Evolutionary conservation across 2,888 invertebrate species (phyloP).

Genomic region (Camptogramma bilineatum): DNA sequence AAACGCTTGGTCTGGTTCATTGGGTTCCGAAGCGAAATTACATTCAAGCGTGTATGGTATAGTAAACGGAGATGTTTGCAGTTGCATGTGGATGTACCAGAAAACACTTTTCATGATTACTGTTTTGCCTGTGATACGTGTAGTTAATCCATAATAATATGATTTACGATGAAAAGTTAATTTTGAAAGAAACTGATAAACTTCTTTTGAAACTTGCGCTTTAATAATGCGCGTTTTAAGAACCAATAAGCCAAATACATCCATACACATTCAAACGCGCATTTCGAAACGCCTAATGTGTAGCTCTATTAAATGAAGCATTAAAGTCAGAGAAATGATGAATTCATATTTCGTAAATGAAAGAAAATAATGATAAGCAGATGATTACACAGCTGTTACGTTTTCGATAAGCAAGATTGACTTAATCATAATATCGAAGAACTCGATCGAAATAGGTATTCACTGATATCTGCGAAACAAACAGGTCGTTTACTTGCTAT

Average conservation of each 20-base stretch:
- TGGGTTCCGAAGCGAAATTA: constrained; percentile 18
- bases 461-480: constrained; percentile 31
- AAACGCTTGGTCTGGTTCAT: constrained; percentile 25
- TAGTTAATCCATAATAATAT: too few relatives aligned
- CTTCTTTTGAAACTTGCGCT: too few relatives aligned
- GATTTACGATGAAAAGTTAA: not conserved
- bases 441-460: constrained; percentile 26
- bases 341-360: not conserved
- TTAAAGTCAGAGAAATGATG: not conserved
- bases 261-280: too few relatives aligned
- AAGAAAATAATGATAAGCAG: not conserved
- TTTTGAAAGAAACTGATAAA: not conserved
- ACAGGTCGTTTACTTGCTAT: constrained; percentile 47
- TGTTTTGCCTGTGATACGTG: too few relatives aligned
- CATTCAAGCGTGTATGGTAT: constrained; percentile 10
- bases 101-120: not conserved
- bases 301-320: not conserved
- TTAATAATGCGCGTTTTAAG: too few relatives aligned
- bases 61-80: constrained; percentile 8
- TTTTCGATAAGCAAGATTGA: constrained; percentile 1
- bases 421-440: constrained; percentile 11
- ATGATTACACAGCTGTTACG: not conserved
- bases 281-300: too few relatives aligned
- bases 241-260: too few relatives aligned
- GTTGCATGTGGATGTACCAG: not conserved